Percentiles rank a stretch among this genome's conserved stretches.
These are phyloP conservation scores for Olivierus martensii DNA, from an alignment of 1,140 invertebrate genomes.

Conservation along the genomic window DNA sequence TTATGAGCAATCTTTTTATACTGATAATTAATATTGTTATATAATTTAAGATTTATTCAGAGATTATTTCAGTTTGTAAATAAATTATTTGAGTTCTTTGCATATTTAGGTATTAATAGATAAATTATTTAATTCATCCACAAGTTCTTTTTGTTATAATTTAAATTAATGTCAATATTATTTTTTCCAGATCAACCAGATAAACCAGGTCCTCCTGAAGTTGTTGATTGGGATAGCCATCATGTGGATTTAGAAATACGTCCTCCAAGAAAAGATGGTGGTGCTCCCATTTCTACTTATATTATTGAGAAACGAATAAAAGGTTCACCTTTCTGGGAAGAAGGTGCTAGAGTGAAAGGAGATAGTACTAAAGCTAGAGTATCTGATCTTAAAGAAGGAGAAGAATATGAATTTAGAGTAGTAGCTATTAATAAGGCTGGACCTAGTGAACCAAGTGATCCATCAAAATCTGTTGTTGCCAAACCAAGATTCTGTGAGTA, in stretches of 20 bases:
- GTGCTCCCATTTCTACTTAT: conserved; percentile 75
- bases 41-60: too few species aligned
- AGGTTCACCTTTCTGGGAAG: conserved; percentile 61
- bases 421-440: conserved; percentile 95
- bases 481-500: conserved; percentile 38
- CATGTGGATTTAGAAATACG: conserved; percentile 88
- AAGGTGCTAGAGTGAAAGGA: conserved; percentile 59
- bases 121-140: too few species aligned
- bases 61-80: too few species aligned
- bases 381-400: conserved; percentile 72
- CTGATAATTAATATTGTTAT: too few species aligned
- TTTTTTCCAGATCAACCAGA: conserved; percentile 51
- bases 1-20: too few species aligned
- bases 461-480: conserved; percentile 66
- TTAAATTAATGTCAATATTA: too few species aligned
- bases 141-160: too few species aligned
- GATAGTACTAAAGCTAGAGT: conserved; percentile 61
- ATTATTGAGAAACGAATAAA: conserved; percentile 86
- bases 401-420: conserved; percentile 94
- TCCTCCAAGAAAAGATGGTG: conserved; percentile 78
- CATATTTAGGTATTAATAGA: too few species aligned
- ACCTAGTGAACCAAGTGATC: conserved; percentile 67
- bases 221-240: conserved; percentile 87
- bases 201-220: conserved; percentile 80
- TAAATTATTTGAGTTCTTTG: too few species aligned